Evolutionary conservation across 2,797 vertebrate species (phyloP).

Genomic region (Thripadectes ignobilis): DNA sequence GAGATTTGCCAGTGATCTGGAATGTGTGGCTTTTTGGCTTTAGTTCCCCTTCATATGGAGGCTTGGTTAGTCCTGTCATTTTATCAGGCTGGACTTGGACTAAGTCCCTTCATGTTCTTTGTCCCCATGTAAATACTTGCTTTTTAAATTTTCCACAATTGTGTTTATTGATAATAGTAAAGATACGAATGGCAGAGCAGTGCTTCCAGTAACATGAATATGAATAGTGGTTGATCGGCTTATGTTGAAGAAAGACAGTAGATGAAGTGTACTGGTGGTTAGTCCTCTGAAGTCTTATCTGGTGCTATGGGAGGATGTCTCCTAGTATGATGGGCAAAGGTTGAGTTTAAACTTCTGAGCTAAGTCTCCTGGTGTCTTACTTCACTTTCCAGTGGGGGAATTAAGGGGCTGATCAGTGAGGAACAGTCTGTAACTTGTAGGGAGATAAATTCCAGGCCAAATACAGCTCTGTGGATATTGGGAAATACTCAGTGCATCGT

Average conservation of each 20-base stretch:
- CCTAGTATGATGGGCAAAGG: not conserved
- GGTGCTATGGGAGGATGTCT: not conserved
- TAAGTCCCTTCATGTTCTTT: not conserved
- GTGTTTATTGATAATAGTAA: not conserved
- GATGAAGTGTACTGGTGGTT: not conserved
- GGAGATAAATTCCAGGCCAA: not conserved
- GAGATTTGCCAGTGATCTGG: not conserved
- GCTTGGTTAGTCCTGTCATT: not conserved
- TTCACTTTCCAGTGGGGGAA: not conserved
- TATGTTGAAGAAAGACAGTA: not conserved
- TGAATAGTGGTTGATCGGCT: not conserved
- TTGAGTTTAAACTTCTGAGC: not conserved
- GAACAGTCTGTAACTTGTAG: not conserved
- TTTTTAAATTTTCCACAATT: not conserved
- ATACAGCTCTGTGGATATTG: not conserved
- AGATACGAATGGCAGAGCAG: not conserved
- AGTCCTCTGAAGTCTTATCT: not conserved
- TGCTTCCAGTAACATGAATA: not conserved
- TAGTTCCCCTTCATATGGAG: fast-evolving
- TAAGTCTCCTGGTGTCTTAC: not conserved
- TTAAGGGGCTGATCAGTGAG: not conserved
- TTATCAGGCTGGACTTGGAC: not conserved
- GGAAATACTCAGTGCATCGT: not conserved
- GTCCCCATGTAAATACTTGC: not conserved
- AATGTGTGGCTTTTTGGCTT: not conserved